Conservation (phyloP, 2,797 vertebrate species). For the Peromyscus eremicus region DNA sequence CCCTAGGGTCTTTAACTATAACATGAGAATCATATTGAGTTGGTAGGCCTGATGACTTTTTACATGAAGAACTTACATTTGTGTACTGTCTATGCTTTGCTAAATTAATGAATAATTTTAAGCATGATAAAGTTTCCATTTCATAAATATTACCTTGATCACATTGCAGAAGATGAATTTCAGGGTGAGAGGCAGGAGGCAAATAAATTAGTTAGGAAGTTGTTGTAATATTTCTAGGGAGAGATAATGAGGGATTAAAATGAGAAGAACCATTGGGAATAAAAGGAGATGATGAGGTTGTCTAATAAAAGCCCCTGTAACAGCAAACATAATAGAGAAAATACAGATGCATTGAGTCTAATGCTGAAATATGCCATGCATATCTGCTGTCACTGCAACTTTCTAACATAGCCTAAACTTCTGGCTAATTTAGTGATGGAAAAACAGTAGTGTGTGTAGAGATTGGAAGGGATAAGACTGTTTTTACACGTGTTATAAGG, state of each 20-base stretch:
- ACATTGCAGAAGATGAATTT: slow-evolving; percentile 68
- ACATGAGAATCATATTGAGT: slow-evolving; percentile 65
- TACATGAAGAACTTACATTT: background rate
- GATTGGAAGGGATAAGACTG: background rate
- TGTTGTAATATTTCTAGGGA: slow-evolving; percentile 54
- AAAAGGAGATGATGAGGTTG: slow-evolving; percentile 68
- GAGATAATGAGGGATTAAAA: slow-evolving; percentile 77
- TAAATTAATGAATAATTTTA: slow-evolving; percentile 49
- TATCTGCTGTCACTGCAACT: background rate
- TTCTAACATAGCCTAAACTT: slow-evolving; percentile 42
- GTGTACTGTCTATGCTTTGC: background rate
- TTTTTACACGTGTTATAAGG: slow-evolving; percentile 28
- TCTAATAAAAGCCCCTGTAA: slow-evolving; percentile 37
- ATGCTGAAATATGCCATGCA: slow-evolving; percentile 9
- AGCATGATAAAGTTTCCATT: slow-evolving; percentile 64
- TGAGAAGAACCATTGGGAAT: slow-evolving; percentile 69
- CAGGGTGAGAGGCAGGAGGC: slow-evolving; percentile 10
- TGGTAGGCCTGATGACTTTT: background rate
- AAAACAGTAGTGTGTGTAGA: slow-evolving; percentile 1
- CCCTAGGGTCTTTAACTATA: slow-evolving; percentile 60
- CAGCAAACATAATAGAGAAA: slow-evolving; percentile 52
- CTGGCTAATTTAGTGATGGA: slow-evolving; percentile 7
- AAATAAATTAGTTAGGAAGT: slow-evolving; percentile 70
- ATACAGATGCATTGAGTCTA: slow-evolving; percentile 50
- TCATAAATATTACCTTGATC: slow-evolving; percentile 70